Percentiles rank a stretch among this genome's conserved stretches.
Conservation (phyloP, 1,140 invertebrate species). For the Diorhabda elongata region DNA sequence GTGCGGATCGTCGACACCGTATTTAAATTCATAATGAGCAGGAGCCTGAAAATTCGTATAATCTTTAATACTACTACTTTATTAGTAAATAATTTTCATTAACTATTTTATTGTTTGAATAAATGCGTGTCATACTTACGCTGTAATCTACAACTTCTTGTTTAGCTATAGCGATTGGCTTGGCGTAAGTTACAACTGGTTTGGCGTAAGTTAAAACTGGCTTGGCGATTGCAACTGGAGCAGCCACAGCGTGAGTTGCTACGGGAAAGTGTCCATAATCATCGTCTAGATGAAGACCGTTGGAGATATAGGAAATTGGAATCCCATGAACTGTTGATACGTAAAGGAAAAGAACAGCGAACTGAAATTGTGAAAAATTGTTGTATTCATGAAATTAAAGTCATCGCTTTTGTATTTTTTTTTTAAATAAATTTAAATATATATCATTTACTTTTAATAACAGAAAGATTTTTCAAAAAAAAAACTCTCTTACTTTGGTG, state of each 20-base stretch:
- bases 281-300: not conserved
- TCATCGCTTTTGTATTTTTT: too few relatives aligned
- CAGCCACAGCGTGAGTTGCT: conserved; percentile 7
- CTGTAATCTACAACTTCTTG: conserved; percentile 15
- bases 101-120: too few relatives aligned
- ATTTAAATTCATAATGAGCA: conserved; percentile 19
- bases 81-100: too few relatives aligned
- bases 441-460: not conserved
- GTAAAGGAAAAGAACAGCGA: not conserved
- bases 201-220: conserved; percentile 7
- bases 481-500: conserved; percentile 13
- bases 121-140: conserved; percentile 3
- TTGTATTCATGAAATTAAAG: not conserved
- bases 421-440: not conserved
- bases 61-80: not conserved
- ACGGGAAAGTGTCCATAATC: not conserved
- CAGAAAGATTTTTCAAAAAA: too few relatives aligned
- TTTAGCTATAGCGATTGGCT: conserved; percentile 7
- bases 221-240: conserved; percentile 1
- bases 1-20: conserved; percentile 21
- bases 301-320: not conserved
- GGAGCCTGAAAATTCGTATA: conserved; percentile 6
- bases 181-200: not conserved
- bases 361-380: not conserved
- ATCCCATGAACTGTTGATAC: not conserved